Evolutionary conservation across 2,888 invertebrate genomes (phyloP).

Genomic region (Artemia sinica): DNA sequence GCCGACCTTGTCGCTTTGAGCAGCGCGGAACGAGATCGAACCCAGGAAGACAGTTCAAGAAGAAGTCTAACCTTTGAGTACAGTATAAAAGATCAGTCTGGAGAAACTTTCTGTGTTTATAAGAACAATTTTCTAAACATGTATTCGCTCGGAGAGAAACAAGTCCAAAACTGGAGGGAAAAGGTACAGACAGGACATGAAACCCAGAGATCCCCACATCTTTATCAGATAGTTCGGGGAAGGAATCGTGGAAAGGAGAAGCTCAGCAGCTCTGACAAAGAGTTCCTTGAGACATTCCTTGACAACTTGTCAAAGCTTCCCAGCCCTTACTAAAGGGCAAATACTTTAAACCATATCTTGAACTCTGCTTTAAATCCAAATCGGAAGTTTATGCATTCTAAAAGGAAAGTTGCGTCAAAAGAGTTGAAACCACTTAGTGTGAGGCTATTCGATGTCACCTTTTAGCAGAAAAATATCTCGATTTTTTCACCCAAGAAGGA

Average conservation of each 20-base stretch:
- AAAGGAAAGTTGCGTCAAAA: not conserved
- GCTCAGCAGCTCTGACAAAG: not conserved
- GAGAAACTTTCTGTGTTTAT: too few species aligned
- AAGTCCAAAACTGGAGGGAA: not conserved
- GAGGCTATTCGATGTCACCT: not conserved
- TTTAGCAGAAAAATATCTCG: not conserved
- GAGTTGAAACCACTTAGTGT: not conserved
- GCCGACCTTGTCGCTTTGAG: too few species aligned
- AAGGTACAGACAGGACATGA: not conserved
- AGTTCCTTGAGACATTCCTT: constrained; percentile 4
- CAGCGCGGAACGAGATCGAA: too few species aligned
- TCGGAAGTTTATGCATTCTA: constrained; percentile 7
- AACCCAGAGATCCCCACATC: too few species aligned
- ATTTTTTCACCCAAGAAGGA: constrained; percentile 1
- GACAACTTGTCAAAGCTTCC: not conserved
- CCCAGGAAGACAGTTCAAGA: too few species aligned
- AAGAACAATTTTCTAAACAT: too few species aligned
- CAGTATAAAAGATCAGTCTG: too few species aligned
- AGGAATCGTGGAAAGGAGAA: too few species aligned
- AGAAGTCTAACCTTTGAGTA: too few species aligned
- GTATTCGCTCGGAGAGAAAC: too few species aligned
- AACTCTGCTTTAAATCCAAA: not conserved
- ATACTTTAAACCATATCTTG: not conserved
- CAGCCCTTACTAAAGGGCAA: not conserved
- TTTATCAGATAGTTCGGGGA: too few species aligned